Conservation (phyloP, 2,888 invertebrate genomes). For the Calliphora vomitoria region DNA sequence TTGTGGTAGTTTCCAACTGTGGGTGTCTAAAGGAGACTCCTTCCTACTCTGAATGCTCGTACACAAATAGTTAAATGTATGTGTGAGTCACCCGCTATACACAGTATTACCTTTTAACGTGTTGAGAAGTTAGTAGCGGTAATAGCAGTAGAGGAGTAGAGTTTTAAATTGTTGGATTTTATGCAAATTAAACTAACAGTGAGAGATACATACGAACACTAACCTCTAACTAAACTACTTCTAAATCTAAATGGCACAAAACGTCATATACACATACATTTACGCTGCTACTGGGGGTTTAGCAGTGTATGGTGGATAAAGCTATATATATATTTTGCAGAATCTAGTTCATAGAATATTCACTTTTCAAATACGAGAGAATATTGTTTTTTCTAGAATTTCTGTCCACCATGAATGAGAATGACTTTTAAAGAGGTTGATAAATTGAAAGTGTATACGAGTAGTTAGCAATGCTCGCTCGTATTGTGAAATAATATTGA, state of each 20-base stretch:
- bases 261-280: neutral
- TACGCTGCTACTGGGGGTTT: neutral
- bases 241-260: conserved; percentile 38
- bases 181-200: conserved; percentile 70
- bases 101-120: conserved; percentile 38
- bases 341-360: conserved; percentile 67
- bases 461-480: conserved; percentile 13
- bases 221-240: conserved; percentile 46
- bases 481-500: conserved; percentile 5
- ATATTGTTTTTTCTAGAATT: conserved; percentile 38
- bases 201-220: conserved; percentile 22
- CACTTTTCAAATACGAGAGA: conserved; percentile 57
- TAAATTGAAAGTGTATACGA: conserved; percentile 47
- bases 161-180: conserved; percentile 69
- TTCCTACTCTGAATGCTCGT: neutral
- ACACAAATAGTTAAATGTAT: neutral
- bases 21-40: conserved; percentile 1
- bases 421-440: conserved; percentile 47
- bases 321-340: neutral
- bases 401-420: conserved; percentile 13
- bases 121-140: neutral
- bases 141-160: neutral
- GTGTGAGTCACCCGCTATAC: neutral
- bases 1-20: conserved; percentile 36
- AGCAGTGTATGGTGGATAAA: conserved; percentile 1